These are phyloP conservation scores for Andrena camellia DNA, from an alignment of 2,888 invertebrate species.

Conservation along the genomic window DNA sequence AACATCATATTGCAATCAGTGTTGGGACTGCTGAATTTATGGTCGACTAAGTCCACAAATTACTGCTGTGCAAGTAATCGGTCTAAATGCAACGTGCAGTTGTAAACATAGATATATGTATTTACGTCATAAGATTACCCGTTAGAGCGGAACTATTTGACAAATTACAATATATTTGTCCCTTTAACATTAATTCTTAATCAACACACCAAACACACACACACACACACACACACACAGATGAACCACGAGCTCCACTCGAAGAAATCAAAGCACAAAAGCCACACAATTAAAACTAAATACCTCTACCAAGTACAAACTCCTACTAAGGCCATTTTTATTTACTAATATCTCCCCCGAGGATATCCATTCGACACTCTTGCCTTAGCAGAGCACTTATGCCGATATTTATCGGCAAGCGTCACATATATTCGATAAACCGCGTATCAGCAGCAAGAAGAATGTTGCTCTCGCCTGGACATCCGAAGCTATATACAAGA, in stretches of 20 bases:
- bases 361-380: conserved; percentile 24
- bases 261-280: background rate
- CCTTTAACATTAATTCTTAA: background rate
- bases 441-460: background rate
- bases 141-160: background rate
- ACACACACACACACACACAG: background rate
- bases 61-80: conserved; percentile 47
- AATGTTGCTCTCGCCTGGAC: conserved; percentile 23
- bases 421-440: conserved; percentile 18
- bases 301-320: no score
- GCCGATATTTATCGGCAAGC: conserved; percentile 35
- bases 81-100: conserved; percentile 31
- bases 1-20: conserved; percentile 61
- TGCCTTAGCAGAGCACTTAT: no score
- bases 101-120: conserved; percentile 31
- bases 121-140: conserved; percentile 5
- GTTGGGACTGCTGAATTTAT: conserved; percentile 57
- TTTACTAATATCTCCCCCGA: background rate
- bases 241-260: background rate
- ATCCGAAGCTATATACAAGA: conserved; percentile 14
- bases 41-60: conserved; percentile 60
- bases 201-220: background rate
- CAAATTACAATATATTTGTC: background rate
- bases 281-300: no score
- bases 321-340: background rate